Percentiles rank a stretch among this genome's conserved stretches.
These are phyloP conservation scores for Neosalanx taihuensis DNA, from an alignment of 2,797 vertebrate genomes.

Conservation along the genomic window DNA sequence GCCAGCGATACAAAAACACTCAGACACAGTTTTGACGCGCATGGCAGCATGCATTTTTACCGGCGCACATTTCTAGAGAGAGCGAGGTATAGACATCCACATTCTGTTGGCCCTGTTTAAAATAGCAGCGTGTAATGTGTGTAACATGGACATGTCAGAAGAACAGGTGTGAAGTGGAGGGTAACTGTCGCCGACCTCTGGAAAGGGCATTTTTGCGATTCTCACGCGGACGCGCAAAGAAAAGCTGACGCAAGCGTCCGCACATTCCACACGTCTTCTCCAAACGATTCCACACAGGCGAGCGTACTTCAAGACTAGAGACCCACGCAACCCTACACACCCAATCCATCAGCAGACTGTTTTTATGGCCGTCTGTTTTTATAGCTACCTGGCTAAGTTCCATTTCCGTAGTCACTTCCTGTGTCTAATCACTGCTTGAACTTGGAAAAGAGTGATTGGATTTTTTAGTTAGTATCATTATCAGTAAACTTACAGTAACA, in stretches of 20 bases:
- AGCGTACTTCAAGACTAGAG: slow-evolving; percentile 34
- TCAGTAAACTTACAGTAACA: slow-evolving; percentile 71
- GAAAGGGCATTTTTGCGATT: slow-evolving; percentile 28
- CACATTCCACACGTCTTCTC: slow-evolving; percentile 26
- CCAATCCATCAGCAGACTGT: slow-evolving; percentile 15
- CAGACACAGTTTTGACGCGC: slow-evolving; percentile 10
- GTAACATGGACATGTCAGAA: slow-evolving; percentile 33
- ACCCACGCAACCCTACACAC: background rate
- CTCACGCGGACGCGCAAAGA: slow-evolving; percentile 30
- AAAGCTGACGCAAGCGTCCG: slow-evolving; percentile 44
- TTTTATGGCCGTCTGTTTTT: slow-evolving; percentile 19
- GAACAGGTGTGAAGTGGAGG: slow-evolving; percentile 51
- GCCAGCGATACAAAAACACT: slow-evolving; percentile 36
- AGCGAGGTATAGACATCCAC: slow-evolving; percentile 16
- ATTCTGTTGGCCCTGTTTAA: slow-evolving; percentile 33
- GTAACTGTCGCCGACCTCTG: slow-evolving; percentile 28
- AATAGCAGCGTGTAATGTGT: slow-evolving; percentile 55
- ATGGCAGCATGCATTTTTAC: slow-evolving; percentile 2
- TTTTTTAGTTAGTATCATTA: slow-evolving; percentile 79
- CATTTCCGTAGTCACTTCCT: slow-evolving; percentile 69
- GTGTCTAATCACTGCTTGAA: slow-evolving; percentile 63
- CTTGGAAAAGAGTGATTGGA: slow-evolving; percentile 66
- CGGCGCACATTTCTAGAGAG: slow-evolving; percentile 9
- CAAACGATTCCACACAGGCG: slow-evolving; percentile 18
- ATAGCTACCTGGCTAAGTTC: slow-evolving; percentile 59